Percentiles rank a stretch among this genome's conserved stretches.
Conservation (phyloP, 1,140 invertebrate species). For the Polypedilum pembai region DNA sequence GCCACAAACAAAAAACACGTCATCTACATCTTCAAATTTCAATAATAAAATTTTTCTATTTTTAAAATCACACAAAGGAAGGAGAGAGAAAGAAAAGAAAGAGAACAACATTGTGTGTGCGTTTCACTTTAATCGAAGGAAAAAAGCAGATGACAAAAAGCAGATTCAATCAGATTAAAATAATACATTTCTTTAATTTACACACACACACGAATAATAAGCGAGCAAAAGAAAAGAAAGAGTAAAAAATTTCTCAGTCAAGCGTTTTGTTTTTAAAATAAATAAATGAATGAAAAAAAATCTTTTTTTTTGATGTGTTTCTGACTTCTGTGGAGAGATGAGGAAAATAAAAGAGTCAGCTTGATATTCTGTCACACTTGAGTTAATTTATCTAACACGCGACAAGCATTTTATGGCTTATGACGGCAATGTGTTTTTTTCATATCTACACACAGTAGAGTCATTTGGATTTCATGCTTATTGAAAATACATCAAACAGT, state of each 20-base stretch:
- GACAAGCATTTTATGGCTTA: slow-evolving; percentile 17
- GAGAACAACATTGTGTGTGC: not conserved
- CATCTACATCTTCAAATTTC: too few relatives aligned
- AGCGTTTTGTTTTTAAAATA: slow-evolving; percentile 18
- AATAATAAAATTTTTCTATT: not conserved
- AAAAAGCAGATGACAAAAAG: slow-evolving; percentile 12
- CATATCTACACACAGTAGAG: slow-evolving; percentile 1
- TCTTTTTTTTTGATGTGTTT: not conserved
- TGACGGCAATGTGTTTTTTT: slow-evolving; percentile 6
- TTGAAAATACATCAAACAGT: slow-evolving; percentile 3
- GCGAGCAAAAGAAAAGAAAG: not conserved
- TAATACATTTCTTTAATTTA: not conserved
- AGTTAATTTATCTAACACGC: slow-evolving; percentile 18
- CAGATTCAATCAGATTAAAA: slow-evolving; percentile 18
- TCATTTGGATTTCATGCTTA: slow-evolving; percentile 6
- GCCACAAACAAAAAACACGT: too few relatives aligned
- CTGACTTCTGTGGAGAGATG: not conserved
- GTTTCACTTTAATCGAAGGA: not conserved
- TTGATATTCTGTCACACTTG: slow-evolving; percentile 11
- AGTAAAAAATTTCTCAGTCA: not conserved
- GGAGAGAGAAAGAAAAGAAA: too few relatives aligned
- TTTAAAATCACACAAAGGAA: not conserved
- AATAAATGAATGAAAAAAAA: slow-evolving; percentile 7
- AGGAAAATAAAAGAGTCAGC: not conserved
- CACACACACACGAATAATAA: not conserved